phyloP scores from a whole-genome alignment of 2,113 vertebrate genomes.

The Eptesicus fuscus region DNA sequence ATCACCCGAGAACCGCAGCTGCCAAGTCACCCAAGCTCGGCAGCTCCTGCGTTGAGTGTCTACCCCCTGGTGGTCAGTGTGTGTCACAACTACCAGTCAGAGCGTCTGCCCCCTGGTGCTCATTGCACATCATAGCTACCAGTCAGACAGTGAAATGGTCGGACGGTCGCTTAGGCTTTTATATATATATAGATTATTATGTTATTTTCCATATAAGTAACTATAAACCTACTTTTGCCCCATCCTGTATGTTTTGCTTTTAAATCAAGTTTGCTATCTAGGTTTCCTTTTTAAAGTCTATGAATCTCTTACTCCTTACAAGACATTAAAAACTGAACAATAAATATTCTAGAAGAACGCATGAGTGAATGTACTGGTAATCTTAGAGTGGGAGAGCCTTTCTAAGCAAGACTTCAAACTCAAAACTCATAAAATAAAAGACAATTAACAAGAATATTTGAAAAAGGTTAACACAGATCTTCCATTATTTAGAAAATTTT shows the following conservation, averaged over 20 bases:
- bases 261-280: not conserved
- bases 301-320: not conserved
- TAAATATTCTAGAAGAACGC: constrained; percentile 5
- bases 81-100: too few relatives aligned
- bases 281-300: not conserved
- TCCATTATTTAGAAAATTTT: not conserved
- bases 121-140: too few relatives aligned
- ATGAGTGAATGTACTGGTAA: not conserved
- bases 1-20: too few relatives aligned
- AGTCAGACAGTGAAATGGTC: too few relatives aligned
- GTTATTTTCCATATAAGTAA: not conserved
- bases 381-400: not conserved
- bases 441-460: not conserved
- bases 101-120: too few relatives aligned
- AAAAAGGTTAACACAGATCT: not conserved
- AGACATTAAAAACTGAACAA: not conserved
- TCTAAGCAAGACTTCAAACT: too few relatives aligned
- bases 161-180: too few relatives aligned
- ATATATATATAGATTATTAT: not conserved
- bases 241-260: not conserved
- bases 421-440: not conserved
- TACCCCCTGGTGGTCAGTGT: too few relatives aligned
- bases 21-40: too few relatives aligned
- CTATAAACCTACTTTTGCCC: not conserved
- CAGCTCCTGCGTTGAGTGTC: too few relatives aligned